Percentiles rank a stretch among this genome's conserved stretches.
Evolutionary conservation across 2,888 invertebrate genomes (phyloP).

Genomic region (Antheraea yamamai): DNA sequence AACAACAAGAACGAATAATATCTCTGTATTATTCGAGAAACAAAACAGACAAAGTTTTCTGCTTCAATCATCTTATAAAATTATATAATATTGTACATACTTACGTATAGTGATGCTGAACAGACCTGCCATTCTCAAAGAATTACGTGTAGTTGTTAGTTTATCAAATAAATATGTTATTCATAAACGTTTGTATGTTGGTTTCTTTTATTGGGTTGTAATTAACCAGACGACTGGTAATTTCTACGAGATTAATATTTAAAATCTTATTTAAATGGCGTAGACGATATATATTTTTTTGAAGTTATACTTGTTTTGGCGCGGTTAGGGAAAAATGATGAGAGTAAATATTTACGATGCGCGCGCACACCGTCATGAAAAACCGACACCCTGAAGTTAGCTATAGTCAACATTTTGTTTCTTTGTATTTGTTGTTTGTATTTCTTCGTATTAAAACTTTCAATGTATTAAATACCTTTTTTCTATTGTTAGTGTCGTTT

Average conservation of each 20-base stretch:
- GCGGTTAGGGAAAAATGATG: neutral
- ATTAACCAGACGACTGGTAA: neutral
- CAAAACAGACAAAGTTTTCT: neutral
- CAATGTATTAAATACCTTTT: too few species aligned
- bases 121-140: neutral
- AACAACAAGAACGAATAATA: neutral
- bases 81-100: neutral
- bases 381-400: too few species aligned
- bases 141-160: neutral
- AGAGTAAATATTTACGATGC: too few species aligned
- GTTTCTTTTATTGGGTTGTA: conserved; percentile 1
- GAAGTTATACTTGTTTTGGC: too few species aligned
- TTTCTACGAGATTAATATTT: neutral
- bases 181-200: neutral
- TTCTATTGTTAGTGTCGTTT: too few species aligned
- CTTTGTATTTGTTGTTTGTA: too few species aligned
- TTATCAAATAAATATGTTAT: conserved; percentile 6
- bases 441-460: too few species aligned
- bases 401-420: too few species aligned
- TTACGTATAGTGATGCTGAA: conserved; percentile 1
- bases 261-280: neutral
- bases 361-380: too few species aligned
- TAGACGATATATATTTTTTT: neutral
- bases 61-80: conserved; percentile 15
- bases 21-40: conserved; percentile 1